Conservation (phyloP, 2,888 invertebrate genomes). For the Theretra japonica region DNA sequence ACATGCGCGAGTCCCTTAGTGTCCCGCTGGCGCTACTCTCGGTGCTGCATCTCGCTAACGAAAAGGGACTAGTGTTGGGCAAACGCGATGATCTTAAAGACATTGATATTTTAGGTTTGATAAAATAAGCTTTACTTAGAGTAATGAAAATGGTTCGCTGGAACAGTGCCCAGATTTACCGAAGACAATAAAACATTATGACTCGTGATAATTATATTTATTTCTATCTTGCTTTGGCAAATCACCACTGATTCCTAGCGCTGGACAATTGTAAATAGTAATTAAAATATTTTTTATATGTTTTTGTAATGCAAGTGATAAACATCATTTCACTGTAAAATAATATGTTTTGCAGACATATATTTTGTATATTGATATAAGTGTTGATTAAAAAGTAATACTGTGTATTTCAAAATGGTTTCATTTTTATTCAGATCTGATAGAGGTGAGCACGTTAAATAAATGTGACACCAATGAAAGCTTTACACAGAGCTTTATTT, state of each 20-base stretch:
- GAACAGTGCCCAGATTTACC: neutral
- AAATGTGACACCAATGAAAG: slow-evolving; percentile 11
- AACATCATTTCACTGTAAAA: slow-evolving; percentile 21
- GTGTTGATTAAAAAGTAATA: slow-evolving; percentile 47
- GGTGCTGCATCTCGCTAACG: slow-evolving; percentile 93
- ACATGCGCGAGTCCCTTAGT: slow-evolving; percentile 89
- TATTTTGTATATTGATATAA: slow-evolving; percentile 49
- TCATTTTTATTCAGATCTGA: neutral
- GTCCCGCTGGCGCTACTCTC: slow-evolving; percentile 92
- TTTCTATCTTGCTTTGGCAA: slow-evolving; percentile 5
- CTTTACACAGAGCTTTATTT: slow-evolving; percentile 55
- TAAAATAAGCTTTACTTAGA: slow-evolving; percentile 27
- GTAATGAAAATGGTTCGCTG: slow-evolving; percentile 10
- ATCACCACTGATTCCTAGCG: slow-evolving; percentile 9
- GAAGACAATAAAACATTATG: neutral
- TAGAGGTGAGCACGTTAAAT: neutral
- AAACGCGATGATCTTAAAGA: slow-evolving; percentile 81
- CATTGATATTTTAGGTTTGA: slow-evolving; percentile 72
- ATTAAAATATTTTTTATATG: neutral
- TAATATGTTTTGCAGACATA: slow-evolving; percentile 35
- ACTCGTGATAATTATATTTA: neutral
- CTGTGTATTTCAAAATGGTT: neutral
- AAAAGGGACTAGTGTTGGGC: slow-evolving; percentile 86
- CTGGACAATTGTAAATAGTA: slow-evolving; percentile 30
- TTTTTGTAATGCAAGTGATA: slow-evolving; percentile 44